Percentiles rank a stretch among this genome's conserved stretches.
phyloP scores from a whole-genome alignment of 2,888 invertebrate genomes.

The Lordiphosa andalusiaca region DNA sequence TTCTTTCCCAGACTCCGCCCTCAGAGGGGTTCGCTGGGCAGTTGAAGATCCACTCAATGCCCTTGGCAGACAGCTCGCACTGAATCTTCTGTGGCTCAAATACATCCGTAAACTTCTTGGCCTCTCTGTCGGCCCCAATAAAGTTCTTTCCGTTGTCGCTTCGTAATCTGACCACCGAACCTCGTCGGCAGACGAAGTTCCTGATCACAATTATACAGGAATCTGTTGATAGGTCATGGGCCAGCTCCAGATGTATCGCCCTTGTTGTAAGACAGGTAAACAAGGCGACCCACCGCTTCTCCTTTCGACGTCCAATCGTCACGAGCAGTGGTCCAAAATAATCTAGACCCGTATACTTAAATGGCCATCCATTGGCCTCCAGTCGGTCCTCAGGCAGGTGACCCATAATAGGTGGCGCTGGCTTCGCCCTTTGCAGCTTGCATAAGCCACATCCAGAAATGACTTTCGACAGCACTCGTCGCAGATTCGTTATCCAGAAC shows the following conservation, averaged over 20 bases:
- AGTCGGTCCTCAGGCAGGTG: constrained; percentile 6
- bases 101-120: not conserved
- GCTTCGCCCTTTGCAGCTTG: constrained; percentile 2
- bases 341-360: not conserved
- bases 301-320: constrained; percentile 3
- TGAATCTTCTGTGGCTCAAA: no score
- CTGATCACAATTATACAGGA: constrained; percentile 12
- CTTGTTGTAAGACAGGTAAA: constrained; percentile 11
- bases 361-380: not conserved
- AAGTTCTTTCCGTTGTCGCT: constrained; percentile 13
- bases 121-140: not conserved
- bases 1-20: constrained; percentile 13
- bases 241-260: constrained; percentile 6
- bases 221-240: constrained; percentile 7
- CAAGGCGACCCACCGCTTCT: not conserved
- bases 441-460: not conserved
- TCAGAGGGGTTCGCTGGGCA: constrained; percentile 6
- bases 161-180: not conserved
- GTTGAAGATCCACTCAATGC: constrained; percentile 8
- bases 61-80: no score
- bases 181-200: constrained; percentile 12
- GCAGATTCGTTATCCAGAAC: constrained; percentile 11
- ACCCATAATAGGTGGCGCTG: constrained; percentile 5
- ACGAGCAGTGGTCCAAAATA: constrained; percentile 10
- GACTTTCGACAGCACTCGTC: not conserved